Base-by-base conservation (phyloP, 2,888 invertebrate species). In the Eueremaeus valkanovi region DNA sequence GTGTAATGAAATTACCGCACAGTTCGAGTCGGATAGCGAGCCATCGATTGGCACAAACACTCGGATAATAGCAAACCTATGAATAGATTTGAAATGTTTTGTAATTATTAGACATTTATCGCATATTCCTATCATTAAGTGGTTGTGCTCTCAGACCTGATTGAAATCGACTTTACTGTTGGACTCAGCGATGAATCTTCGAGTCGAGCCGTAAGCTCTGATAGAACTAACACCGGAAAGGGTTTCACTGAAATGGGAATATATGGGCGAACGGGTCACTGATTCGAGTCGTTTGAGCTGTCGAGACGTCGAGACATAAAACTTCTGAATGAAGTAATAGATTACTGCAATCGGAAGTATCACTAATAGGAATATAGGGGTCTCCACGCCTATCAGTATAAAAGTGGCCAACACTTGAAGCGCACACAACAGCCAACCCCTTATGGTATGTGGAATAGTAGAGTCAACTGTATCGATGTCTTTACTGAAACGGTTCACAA, bases 191-290 rank as follows among this genome's bases (percentile, higher is more conserved):
- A 95, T 90, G 83, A 99, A 98, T 82, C 93, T 87, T 8, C 89
- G 85, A 79, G 91, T 88, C 49, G 91, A 90, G 42, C 88, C 87
- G 82, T 91, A 96, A 0, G 96, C 95, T 80, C 95, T 87, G 79
- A 96, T 95, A 0, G 91, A 91, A 63, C 89, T 87, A 0, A 91
- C 90, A n/a, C 86, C 86, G 3, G 91, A 91, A 72, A 98, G 90
- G 58, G 93, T 94, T 86, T 98, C 98, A 80, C 93, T 91, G 82
- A 98, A 96, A 85, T 96, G 95, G 13, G 95, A 94, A 85, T 95
- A 97, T 81, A 98, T 93, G 0, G 97, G 98, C 33, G 97, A 98
- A 75, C 95, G 87, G 0, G 94, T 92, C 0, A 95, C 90, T 0
- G 95, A 95, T 83, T 95, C 94, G 76, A 98, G 85, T 66, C 98